A percentile compares a stretch with the other conserved stretches of the same genome.
These are phyloP conservation scores for Lordiphosa stackelbergi DNA, from an alignment of 1,140 invertebrate species.

Conservation along the genomic window DNA sequence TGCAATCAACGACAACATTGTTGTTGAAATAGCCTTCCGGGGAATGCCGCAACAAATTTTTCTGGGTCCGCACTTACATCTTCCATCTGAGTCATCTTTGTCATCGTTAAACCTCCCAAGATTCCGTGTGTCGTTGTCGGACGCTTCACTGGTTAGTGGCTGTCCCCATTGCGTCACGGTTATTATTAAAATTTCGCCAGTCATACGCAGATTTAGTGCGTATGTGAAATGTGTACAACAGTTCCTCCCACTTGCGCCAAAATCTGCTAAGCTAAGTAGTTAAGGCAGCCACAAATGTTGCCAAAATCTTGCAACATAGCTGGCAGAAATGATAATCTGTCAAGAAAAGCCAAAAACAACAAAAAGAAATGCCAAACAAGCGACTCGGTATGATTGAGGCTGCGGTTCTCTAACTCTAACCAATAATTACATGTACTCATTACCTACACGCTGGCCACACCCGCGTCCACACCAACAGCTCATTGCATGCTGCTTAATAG, in stretches of 20 bases:
- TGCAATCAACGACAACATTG: slow-evolving; percentile 44
- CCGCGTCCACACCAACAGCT: neutral
- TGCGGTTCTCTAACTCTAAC: slow-evolving; percentile 34
- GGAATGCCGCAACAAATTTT: neutral
- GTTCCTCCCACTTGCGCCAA: too few relatives aligned
- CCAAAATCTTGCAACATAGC: slow-evolving; percentile 14
- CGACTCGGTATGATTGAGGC: slow-evolving; percentile 20
- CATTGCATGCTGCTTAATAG: slow-evolving; percentile 28
- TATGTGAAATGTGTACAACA: too few relatives aligned
- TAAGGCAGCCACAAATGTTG: slow-evolving; percentile 9
- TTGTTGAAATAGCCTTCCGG: slow-evolving; percentile 30
- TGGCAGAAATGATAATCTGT: slow-evolving; percentile 7
- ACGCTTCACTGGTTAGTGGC: slow-evolving; percentile 43
- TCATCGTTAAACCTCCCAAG: slow-evolving; percentile 2
- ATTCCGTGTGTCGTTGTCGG: slow-evolving; percentile 10
- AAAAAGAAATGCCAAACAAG: slow-evolving; percentile 19
- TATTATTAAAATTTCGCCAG: slow-evolving; percentile 33
- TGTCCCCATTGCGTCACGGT: slow-evolving; percentile 42
- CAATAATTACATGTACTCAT: slow-evolving; percentile 50
- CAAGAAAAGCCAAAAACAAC: slow-evolving; percentile 25
- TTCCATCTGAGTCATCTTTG: slow-evolving; percentile 18
- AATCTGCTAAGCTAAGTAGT: too few relatives aligned
- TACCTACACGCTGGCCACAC: slow-evolving; percentile 30
- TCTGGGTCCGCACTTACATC: slow-evolving; percentile 7
- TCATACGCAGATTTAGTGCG: slow-evolving; percentile 25